These are phyloP conservation scores for Brachyptera risi DNA, from an alignment of 2,888 invertebrate genomes.

Conservation along the genomic window DNA sequence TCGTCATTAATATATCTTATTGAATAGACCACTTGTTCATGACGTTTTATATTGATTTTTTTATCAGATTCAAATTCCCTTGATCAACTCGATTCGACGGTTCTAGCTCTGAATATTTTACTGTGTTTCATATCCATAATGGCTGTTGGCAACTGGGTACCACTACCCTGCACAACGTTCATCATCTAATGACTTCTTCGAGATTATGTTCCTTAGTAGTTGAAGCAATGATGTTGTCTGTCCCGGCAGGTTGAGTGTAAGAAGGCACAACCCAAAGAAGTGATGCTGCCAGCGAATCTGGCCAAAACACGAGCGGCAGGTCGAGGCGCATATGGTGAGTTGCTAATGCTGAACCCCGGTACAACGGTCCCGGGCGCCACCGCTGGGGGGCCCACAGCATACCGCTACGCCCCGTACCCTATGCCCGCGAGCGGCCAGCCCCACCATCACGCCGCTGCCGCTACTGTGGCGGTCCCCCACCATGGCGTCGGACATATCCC, in stretches of 20 bases:
- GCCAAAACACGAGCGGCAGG: constrained; percentile 94
- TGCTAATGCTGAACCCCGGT: constrained; percentile 73
- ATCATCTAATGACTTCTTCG: no score
- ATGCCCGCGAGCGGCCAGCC: constrained; percentile 45
- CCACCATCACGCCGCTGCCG: constrained; percentile 24
- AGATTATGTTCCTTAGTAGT: no score
- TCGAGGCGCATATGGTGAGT: constrained; percentile 97
- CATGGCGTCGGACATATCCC: constrained; percentile 40
- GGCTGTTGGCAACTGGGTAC: no score
- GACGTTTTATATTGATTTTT: no score
- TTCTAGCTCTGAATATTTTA: no score
- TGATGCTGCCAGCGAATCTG: constrained; percentile 97
- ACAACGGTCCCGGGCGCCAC: constrained; percentile 37
- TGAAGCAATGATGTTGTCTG: background rate
- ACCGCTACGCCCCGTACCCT: constrained; percentile 61
- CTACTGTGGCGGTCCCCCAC: constrained; percentile 44
- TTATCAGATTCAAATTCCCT: no score
- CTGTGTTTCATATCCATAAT: no score
- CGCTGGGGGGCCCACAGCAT: constrained; percentile 44
- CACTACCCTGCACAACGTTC: no score
- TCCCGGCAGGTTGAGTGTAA: constrained; percentile 94
- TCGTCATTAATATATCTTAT: no score
- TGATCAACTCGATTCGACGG: no score
- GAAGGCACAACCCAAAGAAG: constrained; percentile 99
- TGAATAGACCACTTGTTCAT: no score